Base-by-base conservation (phyloP, 2,888 invertebrate species). In the Drosophila hamatofila region DNA sequence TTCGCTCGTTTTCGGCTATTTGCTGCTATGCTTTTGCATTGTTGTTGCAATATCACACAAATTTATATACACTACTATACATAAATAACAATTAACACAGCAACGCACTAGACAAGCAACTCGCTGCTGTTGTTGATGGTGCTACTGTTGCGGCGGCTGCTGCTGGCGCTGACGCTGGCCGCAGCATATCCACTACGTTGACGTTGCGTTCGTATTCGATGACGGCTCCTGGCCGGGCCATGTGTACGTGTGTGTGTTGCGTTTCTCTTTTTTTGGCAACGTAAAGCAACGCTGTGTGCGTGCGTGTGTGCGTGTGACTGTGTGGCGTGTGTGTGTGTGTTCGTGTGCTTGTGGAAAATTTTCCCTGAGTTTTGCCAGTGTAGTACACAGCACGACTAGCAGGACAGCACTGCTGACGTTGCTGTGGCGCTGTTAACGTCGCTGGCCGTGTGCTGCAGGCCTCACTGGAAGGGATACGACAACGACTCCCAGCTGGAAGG, bases 31-130 rank as follows among this genome's bases (percentile, higher is more conserved):
- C 70, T 58, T 61, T 58, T 55, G 78, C 72, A 72, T 65, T 65
- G 75, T 77, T 79, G 77, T 79, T 77, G 77, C 63, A 75, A 66
- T 70, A 77, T 77, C 80, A 79, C 83, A 83, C 83, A 74, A 69
- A 78, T 81, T 60, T 64, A 79, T 82, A 80, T 72, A 87, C 84
- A 87, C 88, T 69, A 59, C 56, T 70, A 86, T 80, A 83, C 81
- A 86, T 83, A 75, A 80, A 86, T 88, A 83, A 83, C 83, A 83
- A 88, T 88, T 83, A 86, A 66, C 87, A 86, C 83, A 72, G 66
- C 75, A 63, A 66, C 44, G 75, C 80, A 79, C 80, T 66, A 46
- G 70, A 62, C 57, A 49, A 58, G 81, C 83, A 80, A 70, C 78
- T 56, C 72, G 68, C 37, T 30, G 49, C 23, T 72, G 68, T 2